Conservation (phyloP, 1,140 invertebrate species). For the Drosophila kohkoa region DNA sequence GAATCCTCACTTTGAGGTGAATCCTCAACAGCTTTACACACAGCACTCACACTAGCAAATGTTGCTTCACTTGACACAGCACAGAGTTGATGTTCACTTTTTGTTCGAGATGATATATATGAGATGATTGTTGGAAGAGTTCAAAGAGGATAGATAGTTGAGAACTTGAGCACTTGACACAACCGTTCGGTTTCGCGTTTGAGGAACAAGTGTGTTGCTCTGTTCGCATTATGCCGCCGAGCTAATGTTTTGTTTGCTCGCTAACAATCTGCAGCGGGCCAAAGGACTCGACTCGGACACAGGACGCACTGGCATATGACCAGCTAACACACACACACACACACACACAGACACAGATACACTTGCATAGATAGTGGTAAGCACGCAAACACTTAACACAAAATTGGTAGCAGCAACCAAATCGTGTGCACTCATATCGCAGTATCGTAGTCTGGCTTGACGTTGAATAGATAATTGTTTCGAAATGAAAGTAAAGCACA, state of each 20-base stretch:
- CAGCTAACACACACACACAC: constrained; percentile 43
- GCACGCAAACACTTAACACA: constrained; percentile 82
- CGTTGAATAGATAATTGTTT: constrained; percentile 84
- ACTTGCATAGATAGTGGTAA: constrained; percentile 30
- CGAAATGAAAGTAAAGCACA: constrained; percentile 73
- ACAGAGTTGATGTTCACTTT: neutral
- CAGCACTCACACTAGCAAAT: constrained; percentile 21
- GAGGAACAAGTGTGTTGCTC: constrained; percentile 78
- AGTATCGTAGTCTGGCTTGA: constrained; percentile 56
- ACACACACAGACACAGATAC: constrained; percentile 26
- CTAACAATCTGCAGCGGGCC: constrained; percentile 73
- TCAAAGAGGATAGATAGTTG: neutral
- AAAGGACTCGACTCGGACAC: constrained; percentile 62
- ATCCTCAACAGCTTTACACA: neutral
- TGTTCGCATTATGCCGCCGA: constrained; percentile 69
- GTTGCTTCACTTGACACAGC: neutral
- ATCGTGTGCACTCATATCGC: constrained; percentile 80
- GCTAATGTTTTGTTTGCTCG: constrained; percentile 80
- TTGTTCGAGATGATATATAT: constrained; percentile 15
- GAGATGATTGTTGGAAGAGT: constrained; percentile 9
- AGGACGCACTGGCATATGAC: constrained; percentile 79
- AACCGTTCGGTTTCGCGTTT: constrained; percentile 78
- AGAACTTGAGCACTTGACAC: constrained; percentile 62
- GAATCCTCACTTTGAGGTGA: too few relatives aligned
- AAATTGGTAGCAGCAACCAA: constrained; percentile 75